Base-by-base conservation (phyloP, 1,140 invertebrate genomes). In the Phocides pigmalion region DNA sequence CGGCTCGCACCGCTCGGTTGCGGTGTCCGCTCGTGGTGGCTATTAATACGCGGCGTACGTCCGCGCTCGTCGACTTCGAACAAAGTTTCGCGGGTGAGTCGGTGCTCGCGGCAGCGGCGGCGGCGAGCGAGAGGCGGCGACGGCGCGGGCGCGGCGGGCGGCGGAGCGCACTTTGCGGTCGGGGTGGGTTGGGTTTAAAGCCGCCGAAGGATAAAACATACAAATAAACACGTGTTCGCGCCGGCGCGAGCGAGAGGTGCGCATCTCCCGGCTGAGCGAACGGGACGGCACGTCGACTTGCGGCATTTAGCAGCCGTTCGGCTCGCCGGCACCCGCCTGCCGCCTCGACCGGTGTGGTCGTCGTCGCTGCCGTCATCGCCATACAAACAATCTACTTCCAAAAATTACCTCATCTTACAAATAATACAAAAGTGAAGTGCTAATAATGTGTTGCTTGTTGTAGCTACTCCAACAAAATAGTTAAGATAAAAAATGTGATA, bases 171-270 rank as follows among this genome's bases (percentile, higher is more conserved):
- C 84, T 90, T 87, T 92, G 91, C 90, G 91, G 91, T 92, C 81
- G 75, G 84, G 79, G 91, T 90, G 91, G 91, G 91, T 89, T 90
- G 91, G 91, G 91, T 92, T 92, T 92, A 90, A 91, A 92, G 90
- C 91, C 91, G 89, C 91, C 88, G 90, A 92, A 92, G 91, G 91
- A 92, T 92, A 92, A 92, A 92, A 92, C 91, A 92, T 92, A 92
- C 91, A 92, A 92, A 92, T 92, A 92, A 92, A 92, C 91, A 92
- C 88, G 91, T 92, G 91, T 92, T 92, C 89, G 87, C 89, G 89
- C 89, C 87, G 83, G 91, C 83, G 88, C 84, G 89, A 92, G 83
- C 79, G 88, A 88, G 91, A 91, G 77, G 78, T 74, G 68, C 79
- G 75, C 66, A 51, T 59, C 56, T 44, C 25, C 58, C 69, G 68